Evolutionary conservation across 2,888 invertebrate species (phyloP), one percentile per base, ranked within the genome.

Genomic region (Physocephala rufipes): DNA sequence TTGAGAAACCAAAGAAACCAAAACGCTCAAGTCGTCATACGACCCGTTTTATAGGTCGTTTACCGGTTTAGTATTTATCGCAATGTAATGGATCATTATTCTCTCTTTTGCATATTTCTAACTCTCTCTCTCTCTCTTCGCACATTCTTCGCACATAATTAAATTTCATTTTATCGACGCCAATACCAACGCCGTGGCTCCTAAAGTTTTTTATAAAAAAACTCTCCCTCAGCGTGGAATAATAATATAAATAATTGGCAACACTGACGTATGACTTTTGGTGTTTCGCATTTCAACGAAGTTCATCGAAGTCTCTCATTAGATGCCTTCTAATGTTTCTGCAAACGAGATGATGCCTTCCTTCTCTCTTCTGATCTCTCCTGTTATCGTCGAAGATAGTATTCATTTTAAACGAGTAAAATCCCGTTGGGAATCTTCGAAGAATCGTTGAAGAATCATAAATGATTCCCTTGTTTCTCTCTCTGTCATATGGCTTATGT

Each of bases 161-260:
- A 45, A 63, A 63, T 63, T 47, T 47, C 45, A 63, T 47, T 45
- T 24, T 21, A 24, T 13, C 30, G 65, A 24, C 19, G 55, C 66
- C 66, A n/a, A n/a, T 21, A 15, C 19, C 24, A 28, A 28, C 12
- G 15, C 26, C n/a, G n/a, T n/a, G n/a, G n/a, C n/a, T n/a, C n/a
- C n/a, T n/a, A n/a, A n/a, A n/a, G n/a, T n/a, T n/a, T n/a, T n/a
- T 24, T 9, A 15, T 16, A 58, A 15, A 26, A 21, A 36, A 53
- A 9, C 16, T 5, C n/a, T 30, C 21, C 19, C 19, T 1, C 16
- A 15, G 65, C 58, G 7, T n/a, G 47, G 21, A 68, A 36, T 51
- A 30, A 62, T 49, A 15, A 68, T 28, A 49, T n/a, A 19, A 49
- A 5, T 67, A 68, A 68, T 61, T 68, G 68, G 61, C 68, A 68